phyloP scores from a whole-genome alignment of 2,888 invertebrate species.

The Anodontia alba region DNA sequence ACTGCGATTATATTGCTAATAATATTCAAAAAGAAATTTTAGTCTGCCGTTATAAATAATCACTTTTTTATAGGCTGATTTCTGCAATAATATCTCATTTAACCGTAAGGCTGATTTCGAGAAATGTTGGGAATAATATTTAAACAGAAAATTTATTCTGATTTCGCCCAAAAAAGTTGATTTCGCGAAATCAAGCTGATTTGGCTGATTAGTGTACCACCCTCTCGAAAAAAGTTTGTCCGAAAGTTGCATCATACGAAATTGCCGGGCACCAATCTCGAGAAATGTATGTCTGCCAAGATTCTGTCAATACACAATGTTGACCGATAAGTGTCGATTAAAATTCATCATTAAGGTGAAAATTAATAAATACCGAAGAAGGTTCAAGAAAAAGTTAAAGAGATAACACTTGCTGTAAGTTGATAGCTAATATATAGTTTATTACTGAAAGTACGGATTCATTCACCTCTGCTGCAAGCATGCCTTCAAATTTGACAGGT shows the following conservation, averaged over 20 bases:
- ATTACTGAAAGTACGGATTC: neutral
- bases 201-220: too few relatives aligned
- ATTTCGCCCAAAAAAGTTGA: too few relatives aligned
- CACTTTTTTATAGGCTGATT: too few relatives aligned
- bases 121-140: too few relatives aligned
- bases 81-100: too few relatives aligned
- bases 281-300: neutral
- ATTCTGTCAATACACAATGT: neutral
- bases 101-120: too few relatives aligned
- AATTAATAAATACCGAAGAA: neutral
- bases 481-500: neutral
- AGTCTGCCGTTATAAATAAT: too few relatives aligned
- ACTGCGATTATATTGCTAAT: too few relatives aligned
- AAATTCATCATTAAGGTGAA: neutral
- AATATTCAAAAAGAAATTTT: too few relatives aligned
- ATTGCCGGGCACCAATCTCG: neutral
- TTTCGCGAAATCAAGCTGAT: too few relatives aligned
- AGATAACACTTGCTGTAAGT: conserved; percentile 4
- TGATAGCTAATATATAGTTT: neutral
- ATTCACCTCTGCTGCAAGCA: neutral
- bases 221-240: neutral
- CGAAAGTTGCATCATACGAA: neutral
- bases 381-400: neutral
- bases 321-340: neutral
- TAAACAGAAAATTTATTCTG: too few relatives aligned